Percentiles rank a stretch among this genome's conserved stretches.
Conservation (phyloP, 2,888 invertebrate genomes). For the Mactromeris polynyma region DNA sequence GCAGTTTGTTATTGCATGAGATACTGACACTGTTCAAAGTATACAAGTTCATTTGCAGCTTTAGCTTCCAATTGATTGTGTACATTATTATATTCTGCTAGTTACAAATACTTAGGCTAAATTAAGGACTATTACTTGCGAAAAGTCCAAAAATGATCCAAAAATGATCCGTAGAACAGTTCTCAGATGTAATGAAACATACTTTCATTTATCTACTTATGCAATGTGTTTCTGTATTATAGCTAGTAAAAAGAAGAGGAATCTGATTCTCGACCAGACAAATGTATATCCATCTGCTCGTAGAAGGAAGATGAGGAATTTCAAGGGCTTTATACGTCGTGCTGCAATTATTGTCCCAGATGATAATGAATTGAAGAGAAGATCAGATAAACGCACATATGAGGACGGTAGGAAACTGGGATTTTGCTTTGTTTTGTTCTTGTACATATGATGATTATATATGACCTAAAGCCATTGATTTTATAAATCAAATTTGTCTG, state of each 20-base stretch:
- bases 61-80: too few species aligned
- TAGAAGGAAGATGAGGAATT: constrained; percentile 98
- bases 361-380: constrained; percentile 94
- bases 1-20: too few species aligned
- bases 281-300: constrained; percentile 98
- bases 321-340: constrained; percentile 95
- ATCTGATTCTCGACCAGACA: constrained; percentile 99
- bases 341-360: constrained; percentile 96
- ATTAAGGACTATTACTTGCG: too few species aligned
- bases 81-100: too few species aligned
- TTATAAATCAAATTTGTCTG: neutral
- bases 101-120: too few species aligned
- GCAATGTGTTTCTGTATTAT: constrained; percentile 16
- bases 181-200: neutral
- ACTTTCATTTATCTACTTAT: neutral
- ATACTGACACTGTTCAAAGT: too few species aligned
- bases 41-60: too few species aligned
- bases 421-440: neutral
- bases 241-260: constrained; percentile 90
- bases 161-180: too few species aligned
- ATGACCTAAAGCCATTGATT: neutral
- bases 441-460: too few species aligned
- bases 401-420: constrained; percentile 91
- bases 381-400: constrained; percentile 93
- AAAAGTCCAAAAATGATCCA: too few species aligned